Evolutionary conservation across 1,140 invertebrate species (phyloP), one percentile per base, ranked within the genome.

Genomic region (Bombus consobrinus): DNA sequence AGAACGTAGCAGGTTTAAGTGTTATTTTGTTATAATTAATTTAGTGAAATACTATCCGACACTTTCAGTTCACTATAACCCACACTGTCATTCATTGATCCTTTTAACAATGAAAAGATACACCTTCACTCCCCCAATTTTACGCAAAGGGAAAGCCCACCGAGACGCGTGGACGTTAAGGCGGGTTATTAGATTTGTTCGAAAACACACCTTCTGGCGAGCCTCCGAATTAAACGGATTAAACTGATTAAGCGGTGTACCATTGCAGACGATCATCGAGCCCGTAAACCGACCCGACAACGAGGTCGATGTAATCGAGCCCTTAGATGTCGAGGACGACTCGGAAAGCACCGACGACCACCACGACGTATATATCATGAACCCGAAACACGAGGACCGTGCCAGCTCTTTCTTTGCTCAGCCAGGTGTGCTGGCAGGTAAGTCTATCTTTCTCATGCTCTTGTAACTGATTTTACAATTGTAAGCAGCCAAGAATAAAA

Each of bases 361-460:
- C 73, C 91, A 95, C 95, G 96, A 96, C 87, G 97, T 97, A 64
- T 96, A 97, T 93, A 97, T 97, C 93, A 98, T 98, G 97, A 97
- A 97, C 95, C 95, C 96, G 78, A 97, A 97, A 95, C 95, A 96
- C 83, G 97, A 98, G 92, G 97, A 98, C 92, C 96, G 97, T 93
- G 97, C 97, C 88, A 97, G 98, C 90, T 98, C 98, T 88, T 98
- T 99, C 96, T 98, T 99, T 94, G 97, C 98, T 87, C 98, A 99
- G 95, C 98, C 98, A 64, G 98, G 98, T 91, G 98, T 99, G 82
- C 96, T 99, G 90, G 98, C 98, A 94, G 98, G 98, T 99, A 95
- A 95, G 37, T 43, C 10, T 59, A 28, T n/a, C 13, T 59, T 3
- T 2, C 34, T 13, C 9, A 22, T 39, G 4, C 25, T 69, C 2